phyloP scores from a whole-genome alignment of 2,888 invertebrate genomes.

The Eristalis tenax region DNA sequence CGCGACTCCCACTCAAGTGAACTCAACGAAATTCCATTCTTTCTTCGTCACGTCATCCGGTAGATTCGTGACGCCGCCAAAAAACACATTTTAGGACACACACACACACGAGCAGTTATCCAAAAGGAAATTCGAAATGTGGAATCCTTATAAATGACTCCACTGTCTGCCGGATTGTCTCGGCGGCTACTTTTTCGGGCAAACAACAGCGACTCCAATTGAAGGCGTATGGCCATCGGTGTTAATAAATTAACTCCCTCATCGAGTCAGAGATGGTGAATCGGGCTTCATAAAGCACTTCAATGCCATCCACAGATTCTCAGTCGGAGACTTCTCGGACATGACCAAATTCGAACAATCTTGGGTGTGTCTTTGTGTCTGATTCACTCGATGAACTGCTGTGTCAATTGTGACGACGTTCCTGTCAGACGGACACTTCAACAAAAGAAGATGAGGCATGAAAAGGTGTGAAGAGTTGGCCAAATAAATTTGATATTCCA shows the following conservation, averaged over 20 bases:
- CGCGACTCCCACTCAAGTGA: background rate
- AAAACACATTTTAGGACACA: constrained; percentile 5
- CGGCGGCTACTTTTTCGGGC: constrained; percentile 20
- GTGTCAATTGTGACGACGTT: background rate
- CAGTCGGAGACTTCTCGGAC: background rate
- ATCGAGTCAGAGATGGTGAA: constrained; percentile 31
- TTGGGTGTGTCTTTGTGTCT: constrained; percentile 3
- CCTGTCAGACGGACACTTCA: background rate
- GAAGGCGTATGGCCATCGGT: background rate
- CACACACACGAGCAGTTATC: background rate
- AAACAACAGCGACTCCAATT: background rate
- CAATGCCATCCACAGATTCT: background rate
- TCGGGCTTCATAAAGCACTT: constrained; percentile 1
- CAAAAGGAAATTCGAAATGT: background rate
- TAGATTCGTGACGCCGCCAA: constrained; percentile 6
- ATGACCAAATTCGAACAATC: constrained; percentile 2
- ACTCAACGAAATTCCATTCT: background rate
- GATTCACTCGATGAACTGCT: constrained; percentile 35
- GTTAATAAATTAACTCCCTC: constrained; percentile 11
- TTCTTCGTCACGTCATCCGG: background rate
- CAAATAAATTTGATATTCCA: background rate
- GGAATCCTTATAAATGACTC: constrained; percentile 44
- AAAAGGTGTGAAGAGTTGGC: background rate
- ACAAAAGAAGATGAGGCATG: background rate
- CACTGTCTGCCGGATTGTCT: constrained; percentile 47